Conservation (phyloP, 1,140 invertebrate genomes). For the Drosophila cardini region DNA sequence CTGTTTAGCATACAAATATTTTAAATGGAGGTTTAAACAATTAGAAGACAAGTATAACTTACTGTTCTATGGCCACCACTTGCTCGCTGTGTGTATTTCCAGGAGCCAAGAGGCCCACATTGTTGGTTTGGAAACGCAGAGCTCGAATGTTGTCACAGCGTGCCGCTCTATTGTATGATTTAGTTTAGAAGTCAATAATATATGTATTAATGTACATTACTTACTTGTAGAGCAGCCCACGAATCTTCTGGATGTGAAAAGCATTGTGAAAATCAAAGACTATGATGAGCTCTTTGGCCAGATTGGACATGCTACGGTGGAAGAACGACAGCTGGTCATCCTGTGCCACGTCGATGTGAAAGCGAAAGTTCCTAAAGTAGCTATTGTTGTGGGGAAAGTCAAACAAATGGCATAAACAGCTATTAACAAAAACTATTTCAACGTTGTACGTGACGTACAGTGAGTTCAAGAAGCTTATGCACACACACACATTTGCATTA, state of each 20-base stretch:
- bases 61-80: conserved; percentile 79
- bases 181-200: background rate
- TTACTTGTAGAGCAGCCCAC: conserved; percentile 77
- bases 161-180: conserved; percentile 60
- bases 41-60: background rate
- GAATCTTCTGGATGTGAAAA: conserved; percentile 82
- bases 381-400: conserved; percentile 50
- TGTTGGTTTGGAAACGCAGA: conserved; percentile 79
- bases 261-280: conserved; percentile 79
- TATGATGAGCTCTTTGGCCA: conserved; percentile 74
- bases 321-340: conserved; percentile 81
- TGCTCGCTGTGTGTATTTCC: conserved; percentile 74
- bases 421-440: conserved; percentile 33
- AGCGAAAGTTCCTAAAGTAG: conserved; percentile 82
- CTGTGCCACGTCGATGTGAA: conserved; percentile 70
- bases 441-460: conserved; percentile 10
- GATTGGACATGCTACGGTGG: conserved; percentile 68
- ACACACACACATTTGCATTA: background rate
- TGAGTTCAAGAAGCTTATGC: conserved; percentile 6
- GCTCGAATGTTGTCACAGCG: conserved; percentile 80
- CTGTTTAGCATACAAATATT: conserved; percentile 26
- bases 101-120: conserved; percentile 68
- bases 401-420: conserved; percentile 11
- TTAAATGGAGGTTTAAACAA: background rate
- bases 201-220: background rate